Conservation (phyloP, 1,140 invertebrate genomes). For the Kradibia gibbosae region DNA sequence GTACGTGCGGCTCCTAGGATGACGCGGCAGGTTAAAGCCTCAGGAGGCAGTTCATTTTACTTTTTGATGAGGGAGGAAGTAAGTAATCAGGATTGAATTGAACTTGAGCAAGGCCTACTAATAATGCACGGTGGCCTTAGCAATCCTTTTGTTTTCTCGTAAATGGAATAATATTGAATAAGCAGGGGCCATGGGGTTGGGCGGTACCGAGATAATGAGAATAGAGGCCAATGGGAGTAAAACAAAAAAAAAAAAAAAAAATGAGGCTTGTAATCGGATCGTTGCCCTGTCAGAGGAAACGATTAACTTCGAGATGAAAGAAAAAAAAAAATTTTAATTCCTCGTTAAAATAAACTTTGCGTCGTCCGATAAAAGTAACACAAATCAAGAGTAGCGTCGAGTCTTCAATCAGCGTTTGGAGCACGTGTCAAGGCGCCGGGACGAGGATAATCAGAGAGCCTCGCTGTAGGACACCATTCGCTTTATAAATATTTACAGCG, state of each 20-base stretch:
- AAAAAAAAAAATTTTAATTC: not conserved
- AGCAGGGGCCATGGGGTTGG: not conserved
- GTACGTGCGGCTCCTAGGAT: not conserved
- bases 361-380: not conserved
- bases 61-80: not conserved
- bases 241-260: too few species aligned
- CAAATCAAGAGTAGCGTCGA: too few species aligned
- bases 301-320: not conserved
- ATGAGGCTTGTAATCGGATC: not conserved
- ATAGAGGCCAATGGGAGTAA: too few species aligned
- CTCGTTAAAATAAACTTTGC: not conserved
- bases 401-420: too few species aligned
- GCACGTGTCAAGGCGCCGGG: too few species aligned
- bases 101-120: slow-evolving; percentile 2
- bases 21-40: not conserved
- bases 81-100: slow-evolving; percentile 16
- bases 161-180: not conserved
- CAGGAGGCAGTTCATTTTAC: not conserved
- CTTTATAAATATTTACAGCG: too few species aligned
- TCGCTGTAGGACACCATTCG: too few species aligned
- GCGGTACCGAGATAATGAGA: too few species aligned
- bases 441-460: too few species aligned
- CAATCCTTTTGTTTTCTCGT: not conserved
- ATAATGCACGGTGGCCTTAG: not conserved
- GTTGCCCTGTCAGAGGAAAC: not conserved